Percentiles rank a stretch among this genome's conserved stretches.
Conservation (phyloP, 1,140 invertebrate species). For the Venustaconcha ellipsiformis region DNA sequence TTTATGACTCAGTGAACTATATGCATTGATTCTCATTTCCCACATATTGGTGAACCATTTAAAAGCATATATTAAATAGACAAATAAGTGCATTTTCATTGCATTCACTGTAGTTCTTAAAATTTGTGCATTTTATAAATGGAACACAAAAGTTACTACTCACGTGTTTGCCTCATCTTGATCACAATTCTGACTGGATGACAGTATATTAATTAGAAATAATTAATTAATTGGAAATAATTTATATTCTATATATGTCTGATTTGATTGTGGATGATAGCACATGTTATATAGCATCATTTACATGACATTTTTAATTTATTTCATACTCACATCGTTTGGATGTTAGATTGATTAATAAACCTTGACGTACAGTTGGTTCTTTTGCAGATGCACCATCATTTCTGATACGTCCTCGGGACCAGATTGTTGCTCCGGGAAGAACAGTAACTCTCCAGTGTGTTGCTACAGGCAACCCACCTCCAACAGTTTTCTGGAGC, state of each 20-base stretch:
- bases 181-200: background rate
- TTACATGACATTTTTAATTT: no score
- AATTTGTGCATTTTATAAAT: background rate
- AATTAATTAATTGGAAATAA: no score
- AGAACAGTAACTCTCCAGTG: conserved; percentile 85
- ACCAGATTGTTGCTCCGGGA: conserved; percentile 82
- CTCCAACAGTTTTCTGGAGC: conserved; percentile 85
- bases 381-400: conserved; percentile 78
- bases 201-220: no score
- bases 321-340: no score
- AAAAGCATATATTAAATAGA: background rate
- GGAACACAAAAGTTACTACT: background rate
- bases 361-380: no score
- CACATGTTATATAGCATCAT: no score
- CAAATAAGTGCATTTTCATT: background rate
- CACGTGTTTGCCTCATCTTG: background rate
- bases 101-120: background rate
- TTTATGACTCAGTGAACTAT: background rate
- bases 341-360: no score
- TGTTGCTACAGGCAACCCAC: conserved; percentile 84
- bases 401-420: conserved; percentile 82
- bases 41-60: background rate
- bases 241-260: no score
- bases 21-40: background rate
- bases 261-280: no score